Evolutionary conservation across 2,888 invertebrate species (phyloP).

Genomic region (Nycteola revayana): DNA sequence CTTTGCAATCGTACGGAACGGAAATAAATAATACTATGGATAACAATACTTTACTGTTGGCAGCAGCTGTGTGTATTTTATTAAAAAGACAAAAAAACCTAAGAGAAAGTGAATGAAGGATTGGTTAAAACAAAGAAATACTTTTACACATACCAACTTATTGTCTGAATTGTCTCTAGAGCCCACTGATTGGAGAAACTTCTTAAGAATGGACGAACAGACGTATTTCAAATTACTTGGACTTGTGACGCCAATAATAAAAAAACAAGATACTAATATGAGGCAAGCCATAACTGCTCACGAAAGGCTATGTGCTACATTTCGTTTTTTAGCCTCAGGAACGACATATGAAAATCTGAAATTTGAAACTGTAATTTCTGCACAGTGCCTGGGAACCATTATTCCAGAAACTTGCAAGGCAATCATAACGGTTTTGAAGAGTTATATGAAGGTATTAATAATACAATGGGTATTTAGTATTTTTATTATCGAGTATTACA

Average conservation of each 20-base stretch:
- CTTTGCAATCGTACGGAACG: no score
- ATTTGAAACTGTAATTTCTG: conserved; percentile 7
- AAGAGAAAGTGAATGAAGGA: conserved; percentile 8
- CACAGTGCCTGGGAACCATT: conserved; percentile 7
- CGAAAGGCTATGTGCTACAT: conserved; percentile 8
- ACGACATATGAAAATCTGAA: conserved; percentile 5
- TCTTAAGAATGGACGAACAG: conserved; percentile 7
- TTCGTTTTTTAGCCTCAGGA: conserved; percentile 9
- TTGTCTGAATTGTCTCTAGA: conserved; percentile 6
- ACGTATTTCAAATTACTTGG: conserved; percentile 5
- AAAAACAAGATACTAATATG: conserved; percentile 10
- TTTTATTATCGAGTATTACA: no score
- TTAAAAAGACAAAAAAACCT: conserved; percentile 6
- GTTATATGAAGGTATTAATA: conserved; percentile 7
- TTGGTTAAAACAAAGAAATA: conserved; percentile 8
- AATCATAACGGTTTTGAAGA: conserved; percentile 5
- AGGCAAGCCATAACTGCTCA: conserved; percentile 9
- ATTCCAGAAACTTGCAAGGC: conserved; percentile 13
- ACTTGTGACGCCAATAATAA: conserved; percentile 19
- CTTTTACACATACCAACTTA: conserved; percentile 8
- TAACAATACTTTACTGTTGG: no score
- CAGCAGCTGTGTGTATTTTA: conserved; percentile 6
- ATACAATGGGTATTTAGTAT: conserved; percentile 4
- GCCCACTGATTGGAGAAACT: conserved; percentile 9
- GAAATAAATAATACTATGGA: no score